Conservation (phyloP, 1,140 invertebrate genomes). For the Trissolcus basalis region DNA sequence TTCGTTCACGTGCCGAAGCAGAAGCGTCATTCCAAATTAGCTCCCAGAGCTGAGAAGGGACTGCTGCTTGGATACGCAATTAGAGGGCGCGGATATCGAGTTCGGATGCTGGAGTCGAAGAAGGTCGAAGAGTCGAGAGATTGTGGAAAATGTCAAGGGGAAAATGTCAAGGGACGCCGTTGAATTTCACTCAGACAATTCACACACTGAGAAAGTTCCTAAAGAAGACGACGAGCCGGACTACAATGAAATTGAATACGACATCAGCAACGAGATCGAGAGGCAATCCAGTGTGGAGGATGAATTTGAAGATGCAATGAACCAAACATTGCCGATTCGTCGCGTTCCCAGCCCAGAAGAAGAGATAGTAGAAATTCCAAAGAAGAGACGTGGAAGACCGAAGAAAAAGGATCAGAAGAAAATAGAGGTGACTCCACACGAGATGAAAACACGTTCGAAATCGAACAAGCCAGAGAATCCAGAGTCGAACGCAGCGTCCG, state of each 20-base stretch:
- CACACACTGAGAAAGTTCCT: slow-evolving; percentile 15
- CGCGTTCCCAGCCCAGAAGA: not conserved
- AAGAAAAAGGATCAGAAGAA: too few relatives aligned
- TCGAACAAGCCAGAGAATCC: not conserved
- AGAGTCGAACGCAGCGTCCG: slow-evolving; percentile 1
- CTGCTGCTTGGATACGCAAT: too few relatives aligned
- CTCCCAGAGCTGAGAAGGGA: too few relatives aligned
- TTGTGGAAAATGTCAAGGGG: too few relatives aligned
- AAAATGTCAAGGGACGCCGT: slow-evolving; percentile 41
- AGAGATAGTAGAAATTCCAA: slow-evolving; percentile 4
- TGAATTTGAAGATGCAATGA: slow-evolving; percentile 6
- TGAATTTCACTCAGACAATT: slow-evolving; percentile 36
- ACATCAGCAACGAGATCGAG: not conserved
- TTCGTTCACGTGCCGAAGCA: too few relatives aligned
- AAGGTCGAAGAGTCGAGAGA: too few relatives aligned
- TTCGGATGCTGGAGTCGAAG: too few relatives aligned
- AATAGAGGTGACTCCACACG: too few relatives aligned
- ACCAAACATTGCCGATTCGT: not conserved
- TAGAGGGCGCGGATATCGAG: too few relatives aligned
- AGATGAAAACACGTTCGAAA: slow-evolving; percentile 6
- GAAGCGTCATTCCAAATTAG: too few relatives aligned
- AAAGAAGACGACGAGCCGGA: slow-evolving; percentile 12
- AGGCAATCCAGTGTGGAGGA: slow-evolving; percentile 8
- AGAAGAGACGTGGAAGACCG: too few relatives aligned
- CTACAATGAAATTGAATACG: not conserved